Conservation (phyloP, 1,140 invertebrate genomes). For the Elymnias hypermnestra region DNA sequence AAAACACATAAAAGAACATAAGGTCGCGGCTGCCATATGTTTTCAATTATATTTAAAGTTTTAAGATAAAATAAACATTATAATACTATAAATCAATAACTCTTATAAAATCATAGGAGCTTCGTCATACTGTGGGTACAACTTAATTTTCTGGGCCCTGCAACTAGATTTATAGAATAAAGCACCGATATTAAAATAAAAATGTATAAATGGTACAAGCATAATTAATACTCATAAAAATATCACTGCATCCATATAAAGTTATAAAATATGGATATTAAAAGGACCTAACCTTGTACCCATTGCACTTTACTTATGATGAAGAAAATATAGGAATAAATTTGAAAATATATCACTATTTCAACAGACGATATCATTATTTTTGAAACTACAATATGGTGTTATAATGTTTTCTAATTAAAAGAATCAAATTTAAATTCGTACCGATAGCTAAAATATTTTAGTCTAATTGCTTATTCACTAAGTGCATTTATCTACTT, state of each 20-base stretch:
- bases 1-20: no score
- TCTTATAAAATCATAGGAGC: not conserved
- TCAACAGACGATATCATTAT: no score
- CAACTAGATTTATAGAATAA: not conserved
- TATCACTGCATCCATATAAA: not conserved
- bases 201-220: not conserved
- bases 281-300: conserved; percentile 35
- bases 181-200: conserved; percentile 1
- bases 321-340: no score
- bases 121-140: no score
- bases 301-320: no score
- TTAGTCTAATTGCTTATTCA: not conserved
- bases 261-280: conserved; percentile 1
- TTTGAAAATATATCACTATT: no score
- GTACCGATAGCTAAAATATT: conserved; percentile 8
- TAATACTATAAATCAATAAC: not conserved
- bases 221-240: not conserved
- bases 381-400: no score
- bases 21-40: not conserved
- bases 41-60: not conserved
- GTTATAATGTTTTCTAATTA: no score
- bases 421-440: no score
- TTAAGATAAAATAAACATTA: not conserved
- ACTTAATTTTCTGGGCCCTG: no score
- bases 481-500: conserved; percentile 14